Percentiles rank a stretch among this genome's conserved stretches.
These are phyloP conservation scores for Pangasius larnaudii DNA, from an alignment of 2,797 vertebrate species.

Conservation along the genomic window DNA sequence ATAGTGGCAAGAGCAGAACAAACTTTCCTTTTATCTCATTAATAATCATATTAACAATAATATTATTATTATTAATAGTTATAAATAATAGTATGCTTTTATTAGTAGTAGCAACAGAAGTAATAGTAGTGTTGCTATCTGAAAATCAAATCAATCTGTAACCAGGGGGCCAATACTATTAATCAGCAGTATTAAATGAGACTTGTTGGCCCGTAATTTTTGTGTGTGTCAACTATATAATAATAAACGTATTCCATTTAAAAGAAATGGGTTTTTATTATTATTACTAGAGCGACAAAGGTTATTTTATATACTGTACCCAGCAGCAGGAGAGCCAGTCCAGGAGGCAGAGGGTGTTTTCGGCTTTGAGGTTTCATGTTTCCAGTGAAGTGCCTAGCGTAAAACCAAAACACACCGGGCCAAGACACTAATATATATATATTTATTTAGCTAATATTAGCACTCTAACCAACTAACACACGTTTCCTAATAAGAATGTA, in stretches of 20 bases:
- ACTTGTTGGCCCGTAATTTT: background rate
- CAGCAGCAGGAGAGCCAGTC: slow-evolving; percentile 61
- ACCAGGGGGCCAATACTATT: too few species aligned
- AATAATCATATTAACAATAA: background rate
- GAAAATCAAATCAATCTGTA: background rate
- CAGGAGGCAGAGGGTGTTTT: slow-evolving; percentile 56
- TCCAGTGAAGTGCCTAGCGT: slow-evolving; percentile 8
- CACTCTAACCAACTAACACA: background rate
- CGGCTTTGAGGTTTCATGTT: slow-evolving; percentile 66
- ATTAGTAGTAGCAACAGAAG: background rate
- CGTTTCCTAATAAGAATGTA: background rate
- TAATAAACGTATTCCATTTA: background rate
- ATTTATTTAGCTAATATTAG: background rate
- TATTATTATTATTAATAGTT: background rate
- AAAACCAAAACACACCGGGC: slow-evolving; percentile 54
- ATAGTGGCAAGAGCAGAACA: background rate
- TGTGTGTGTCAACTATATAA: background rate
- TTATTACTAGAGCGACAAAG: background rate
- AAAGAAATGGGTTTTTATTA: background rate
- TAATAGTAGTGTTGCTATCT: background rate
- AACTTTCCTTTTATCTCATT: background rate
- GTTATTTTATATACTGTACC: slow-evolving; percentile 61
- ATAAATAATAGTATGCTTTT: background rate
- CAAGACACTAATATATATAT: background rate
- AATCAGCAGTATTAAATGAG: background rate